Evolutionary conservation across 2,888 invertebrate species (phyloP).

Genomic region (Drosophila silvestris): DNA sequence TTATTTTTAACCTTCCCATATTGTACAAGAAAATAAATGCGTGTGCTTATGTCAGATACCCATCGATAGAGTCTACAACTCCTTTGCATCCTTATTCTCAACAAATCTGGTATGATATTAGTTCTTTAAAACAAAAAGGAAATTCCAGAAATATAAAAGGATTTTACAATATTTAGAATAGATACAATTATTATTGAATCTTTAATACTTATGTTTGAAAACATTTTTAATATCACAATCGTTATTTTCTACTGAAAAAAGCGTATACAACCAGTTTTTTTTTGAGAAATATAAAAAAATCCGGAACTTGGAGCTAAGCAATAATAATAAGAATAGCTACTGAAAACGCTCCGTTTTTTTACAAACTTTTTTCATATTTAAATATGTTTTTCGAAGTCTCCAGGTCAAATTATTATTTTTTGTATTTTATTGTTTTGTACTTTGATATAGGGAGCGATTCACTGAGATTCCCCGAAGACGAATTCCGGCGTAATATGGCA

Average conservation of each 20-base stretch:
- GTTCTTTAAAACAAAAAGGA: not conserved
- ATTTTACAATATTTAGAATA: too few species aligned
- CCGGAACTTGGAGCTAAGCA: not conserved
- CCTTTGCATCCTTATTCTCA: not conserved
- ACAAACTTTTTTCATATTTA: not conserved
- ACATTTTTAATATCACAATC: not conserved
- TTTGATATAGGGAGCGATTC: not conserved
- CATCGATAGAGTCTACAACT: not conserved
- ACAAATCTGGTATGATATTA: not conserved
- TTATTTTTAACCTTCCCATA: not conserved
- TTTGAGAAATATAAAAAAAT: too few species aligned
- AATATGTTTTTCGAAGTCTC: not conserved
- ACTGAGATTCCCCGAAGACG: not conserved
- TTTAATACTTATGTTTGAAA: not conserved
- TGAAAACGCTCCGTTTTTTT: not conserved
- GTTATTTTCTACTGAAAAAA: not conserved
- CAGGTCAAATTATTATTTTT: not conserved
- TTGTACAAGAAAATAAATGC: conserved; percentile 1
- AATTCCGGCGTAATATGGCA: not conserved
- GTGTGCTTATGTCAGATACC: not conserved
- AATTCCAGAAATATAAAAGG: not conserved
- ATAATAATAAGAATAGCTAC: not conserved
- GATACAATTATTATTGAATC: not conserved
- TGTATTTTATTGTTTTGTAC: not conserved
- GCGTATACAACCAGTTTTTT: not conserved